Evolutionary conservation across 2,113 vertebrate genomes (phyloP).

Genomic region (Pygoscelis antarcticus): DNA sequence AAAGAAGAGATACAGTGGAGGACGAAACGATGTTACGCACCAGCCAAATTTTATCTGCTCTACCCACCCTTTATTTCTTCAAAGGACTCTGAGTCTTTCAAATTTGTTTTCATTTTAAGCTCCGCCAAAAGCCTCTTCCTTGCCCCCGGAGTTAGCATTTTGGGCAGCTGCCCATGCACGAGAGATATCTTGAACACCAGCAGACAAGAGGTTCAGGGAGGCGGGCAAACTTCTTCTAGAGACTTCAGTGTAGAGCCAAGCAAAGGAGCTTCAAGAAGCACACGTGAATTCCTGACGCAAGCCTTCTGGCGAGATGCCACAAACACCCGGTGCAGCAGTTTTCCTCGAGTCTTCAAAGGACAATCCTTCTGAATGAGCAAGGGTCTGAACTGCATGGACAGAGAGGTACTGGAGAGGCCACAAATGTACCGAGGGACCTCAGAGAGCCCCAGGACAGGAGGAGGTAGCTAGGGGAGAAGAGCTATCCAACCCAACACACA

Average conservation of each 20-base stretch:
- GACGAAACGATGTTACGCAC: background rate
- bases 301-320: background rate
- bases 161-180: background rate
- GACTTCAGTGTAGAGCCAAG: background rate
- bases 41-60: constrained; percentile 34
- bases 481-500: background rate
- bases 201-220: background rate
- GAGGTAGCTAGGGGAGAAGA: background rate
- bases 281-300: background rate
- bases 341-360: background rate
- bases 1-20: constrained; percentile 17
- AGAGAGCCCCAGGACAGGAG: background rate
- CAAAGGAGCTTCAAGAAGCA: background rate
- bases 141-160: background rate
- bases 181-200: background rate
- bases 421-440: background rate
- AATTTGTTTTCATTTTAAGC: constrained; percentile 25
- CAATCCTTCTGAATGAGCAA: background rate
- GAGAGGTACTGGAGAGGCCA: background rate
- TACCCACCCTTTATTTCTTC: constrained; percentile 32
- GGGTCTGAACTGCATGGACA: background rate
- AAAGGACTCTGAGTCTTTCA: background rate
- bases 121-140: constrained; percentile 21
- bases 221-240: background rate
- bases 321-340: background rate